A percentile compares a stretch with the other conserved stretches of the same genome.
phyloP scores from a whole-genome alignment of 1,140 invertebrate species.

The Hermatobates lingyangjiaoensis region DNA sequence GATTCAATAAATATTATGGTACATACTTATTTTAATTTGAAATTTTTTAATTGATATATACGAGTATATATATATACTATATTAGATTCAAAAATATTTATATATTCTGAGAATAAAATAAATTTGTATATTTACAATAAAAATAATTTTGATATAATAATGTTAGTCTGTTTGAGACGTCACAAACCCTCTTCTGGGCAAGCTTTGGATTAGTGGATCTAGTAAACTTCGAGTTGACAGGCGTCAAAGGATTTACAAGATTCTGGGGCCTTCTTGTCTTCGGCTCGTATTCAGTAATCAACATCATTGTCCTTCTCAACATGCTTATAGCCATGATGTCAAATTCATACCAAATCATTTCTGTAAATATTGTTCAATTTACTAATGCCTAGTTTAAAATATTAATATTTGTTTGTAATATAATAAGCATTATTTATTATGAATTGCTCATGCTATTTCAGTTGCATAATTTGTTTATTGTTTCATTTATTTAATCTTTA shows the following conservation, averaged over 20 bases:
- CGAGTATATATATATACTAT: background rate
- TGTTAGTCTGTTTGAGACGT: conserved; percentile 76
- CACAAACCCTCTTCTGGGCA: conserved; percentile 86
- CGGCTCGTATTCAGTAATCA: conserved; percentile 76
- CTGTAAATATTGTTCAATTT: conserved; percentile 44
- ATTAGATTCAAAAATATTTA: background rate
- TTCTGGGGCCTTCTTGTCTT: conserved; percentile 78
- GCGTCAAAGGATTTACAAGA: conserved; percentile 69
- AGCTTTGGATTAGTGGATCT: conserved; percentile 81
- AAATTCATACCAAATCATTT: conserved; percentile 83
- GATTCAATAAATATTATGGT: too few species aligned
- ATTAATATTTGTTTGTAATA: too few species aligned
- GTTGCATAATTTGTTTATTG: too few species aligned
- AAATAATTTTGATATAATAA: too few species aligned
- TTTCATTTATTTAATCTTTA: too few species aligned
- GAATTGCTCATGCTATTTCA: too few species aligned
- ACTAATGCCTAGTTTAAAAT: too few species aligned
- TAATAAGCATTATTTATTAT: too few species aligned
- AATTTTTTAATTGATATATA: too few species aligned
- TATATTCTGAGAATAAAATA: background rate
- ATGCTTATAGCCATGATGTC: conserved; percentile 96
- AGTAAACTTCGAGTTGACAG: conserved; percentile 62
- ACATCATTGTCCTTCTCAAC: conserved; percentile 79
- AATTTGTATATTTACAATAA: too few species aligned
- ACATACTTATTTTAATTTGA: too few species aligned